These are phyloP conservation scores for Protonemura montana DNA, from an alignment of 2,888 invertebrate genomes.

Conservation along the genomic window DNA sequence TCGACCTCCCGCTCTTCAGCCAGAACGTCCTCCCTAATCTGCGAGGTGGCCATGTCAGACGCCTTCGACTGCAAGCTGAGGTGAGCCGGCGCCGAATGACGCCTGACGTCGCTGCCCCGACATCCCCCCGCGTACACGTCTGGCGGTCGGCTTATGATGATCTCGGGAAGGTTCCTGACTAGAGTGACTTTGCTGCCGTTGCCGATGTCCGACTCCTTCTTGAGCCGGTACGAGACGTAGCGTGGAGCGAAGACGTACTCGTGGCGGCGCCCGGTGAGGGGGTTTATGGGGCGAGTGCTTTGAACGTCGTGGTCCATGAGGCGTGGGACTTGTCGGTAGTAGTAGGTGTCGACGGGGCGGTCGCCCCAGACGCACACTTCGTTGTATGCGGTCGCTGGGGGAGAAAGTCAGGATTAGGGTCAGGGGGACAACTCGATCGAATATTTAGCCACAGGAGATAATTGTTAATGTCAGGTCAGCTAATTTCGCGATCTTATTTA, in stretches of 20 bases:
- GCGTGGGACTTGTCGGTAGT: conserved; percentile 47
- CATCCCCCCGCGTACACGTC: not conserved
- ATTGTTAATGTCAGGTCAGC: no score
- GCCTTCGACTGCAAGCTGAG: conserved; percentile 10
- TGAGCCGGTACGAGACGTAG: conserved; percentile 46
- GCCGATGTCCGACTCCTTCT: not conserved
- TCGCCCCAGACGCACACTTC: conserved; percentile 50
- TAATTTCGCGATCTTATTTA: no score
- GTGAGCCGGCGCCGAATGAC: conserved; percentile 45
- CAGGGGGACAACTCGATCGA: no score
- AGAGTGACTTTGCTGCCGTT: not conserved
- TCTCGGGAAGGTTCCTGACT: conserved; percentile 40
- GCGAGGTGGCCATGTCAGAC: not conserved
- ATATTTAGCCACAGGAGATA: no score
- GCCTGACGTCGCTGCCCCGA: not conserved
- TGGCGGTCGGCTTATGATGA: conserved; percentile 38
- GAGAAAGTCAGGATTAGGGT: no score
- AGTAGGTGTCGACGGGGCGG: conserved; percentile 48
- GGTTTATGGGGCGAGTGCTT: conserved; percentile 19
- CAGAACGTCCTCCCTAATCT: not conserved
- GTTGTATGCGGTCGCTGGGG: conserved; percentile 48
- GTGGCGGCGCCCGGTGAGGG: conserved; percentile 31
- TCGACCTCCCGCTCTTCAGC: conserved; percentile 21
- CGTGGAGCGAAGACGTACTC: conserved; percentile 48
- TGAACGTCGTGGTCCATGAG: conserved; percentile 42